Conservation (phyloP, 2,888 invertebrate species). For the Xylota sylvarum region DNA sequence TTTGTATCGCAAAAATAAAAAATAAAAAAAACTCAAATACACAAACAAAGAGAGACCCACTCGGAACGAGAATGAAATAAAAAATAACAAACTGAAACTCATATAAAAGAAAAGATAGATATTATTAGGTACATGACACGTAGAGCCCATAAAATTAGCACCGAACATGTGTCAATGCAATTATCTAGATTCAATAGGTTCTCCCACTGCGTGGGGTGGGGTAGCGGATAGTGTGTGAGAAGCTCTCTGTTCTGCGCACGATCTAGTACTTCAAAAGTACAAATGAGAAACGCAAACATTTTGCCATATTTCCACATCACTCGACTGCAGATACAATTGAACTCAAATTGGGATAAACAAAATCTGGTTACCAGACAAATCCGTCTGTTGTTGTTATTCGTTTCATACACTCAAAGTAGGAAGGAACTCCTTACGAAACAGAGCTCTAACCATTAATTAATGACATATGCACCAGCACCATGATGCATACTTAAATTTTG, state of each 20-base stretch:
- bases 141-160: conserved; percentile 71
- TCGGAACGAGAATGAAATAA: conserved; percentile 21
- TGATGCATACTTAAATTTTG: conserved; percentile 69
- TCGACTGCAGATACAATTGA: conserved; percentile 40
- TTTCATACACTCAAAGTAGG: conserved; percentile 33
- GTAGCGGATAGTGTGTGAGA: neutral
- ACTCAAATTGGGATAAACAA: conserved; percentile 55
- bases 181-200: conserved; percentile 67
- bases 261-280: conserved; percentile 20
- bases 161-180: conserved; percentile 72
- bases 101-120: conserved; percentile 40
- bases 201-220: neutral
- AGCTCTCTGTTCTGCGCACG: conserved; percentile 16
- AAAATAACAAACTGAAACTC: conserved; percentile 20
- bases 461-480: conserved; percentile 72
- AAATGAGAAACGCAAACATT: conserved; percentile 35
- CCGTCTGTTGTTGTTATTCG: conserved; percentile 21
- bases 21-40: conserved; percentile 6
- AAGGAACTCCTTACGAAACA: conserved; percentile 59
- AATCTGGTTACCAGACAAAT: conserved; percentile 63
- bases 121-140: conserved; percentile 68
- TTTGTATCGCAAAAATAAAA: conserved; percentile 34
- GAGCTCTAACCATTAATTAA: conserved; percentile 72
- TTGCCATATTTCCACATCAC: conserved; percentile 12
- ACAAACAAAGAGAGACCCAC: conserved; percentile 3